Conservation (phyloP, 2,797 vertebrate species). For the Sciurus vulgaris region DNA sequence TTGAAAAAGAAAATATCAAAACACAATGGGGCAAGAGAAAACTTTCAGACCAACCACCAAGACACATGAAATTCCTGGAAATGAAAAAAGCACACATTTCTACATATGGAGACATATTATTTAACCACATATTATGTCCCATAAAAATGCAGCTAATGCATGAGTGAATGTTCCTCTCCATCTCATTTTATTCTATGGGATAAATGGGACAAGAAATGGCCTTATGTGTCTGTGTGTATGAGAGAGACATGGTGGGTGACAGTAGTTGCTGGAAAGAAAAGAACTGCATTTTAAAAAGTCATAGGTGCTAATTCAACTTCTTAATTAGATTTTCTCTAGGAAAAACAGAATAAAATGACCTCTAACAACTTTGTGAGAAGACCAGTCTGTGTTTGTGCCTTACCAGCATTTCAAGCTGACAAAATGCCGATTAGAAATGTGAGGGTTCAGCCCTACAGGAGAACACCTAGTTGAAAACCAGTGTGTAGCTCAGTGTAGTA, state of each 20-base stretch:
- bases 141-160: background rate
- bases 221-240: background rate
- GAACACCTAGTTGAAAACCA: constrained; percentile 38
- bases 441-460: background rate
- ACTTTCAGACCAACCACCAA: background rate
- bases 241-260: background rate
- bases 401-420: background rate
- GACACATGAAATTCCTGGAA: background rate
- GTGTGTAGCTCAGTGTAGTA: background rate
- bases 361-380: background rate
- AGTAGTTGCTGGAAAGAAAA: background rate
- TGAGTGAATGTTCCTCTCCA: background rate
- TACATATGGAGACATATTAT: background rate
- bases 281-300: background rate
- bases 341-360: constrained; percentile 26
- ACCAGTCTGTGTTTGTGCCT: background rate
- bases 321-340: constrained; percentile 25
- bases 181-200: background rate
- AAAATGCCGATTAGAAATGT: background rate
- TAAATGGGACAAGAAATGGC: background rate
- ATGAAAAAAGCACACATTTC: background rate
- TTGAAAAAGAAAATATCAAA: constrained; percentile 42
- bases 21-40: background rate
- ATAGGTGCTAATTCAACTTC: background rate
- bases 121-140: background rate